Base-by-base conservation (phyloP, 35 echinoderm and acorn worm species). In the Strongylocentrotus purpuratus region DNA sequence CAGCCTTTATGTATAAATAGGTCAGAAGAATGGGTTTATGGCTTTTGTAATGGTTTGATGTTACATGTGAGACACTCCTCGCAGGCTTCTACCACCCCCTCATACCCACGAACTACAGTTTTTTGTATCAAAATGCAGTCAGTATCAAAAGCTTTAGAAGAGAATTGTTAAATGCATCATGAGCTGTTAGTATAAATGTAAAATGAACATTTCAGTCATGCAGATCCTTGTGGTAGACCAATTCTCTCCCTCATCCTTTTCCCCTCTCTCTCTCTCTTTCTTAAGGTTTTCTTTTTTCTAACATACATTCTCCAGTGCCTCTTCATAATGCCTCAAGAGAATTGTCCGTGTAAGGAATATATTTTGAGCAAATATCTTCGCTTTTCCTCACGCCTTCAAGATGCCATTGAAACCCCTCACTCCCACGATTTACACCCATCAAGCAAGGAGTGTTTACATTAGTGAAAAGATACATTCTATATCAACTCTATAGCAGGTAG, bases 321-420 rank as follows among this genome's bases (percentile, higher is more conserved):
- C 65, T 28, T 7, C 28, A n/a, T n/a, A 15, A 78, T 78, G 7
- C 65, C 65, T 78, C 28, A 22, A n/a, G 65, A 28, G 65, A 22
- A 78, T 78, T 78, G 65, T 78, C 65, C 65, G 65, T 78, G 65
- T 78, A 78, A 78, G 65, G 65, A 28, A 78, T 78, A 78, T 78
- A 78, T 78, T 28, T 78, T n/a, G 22, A 22, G 65, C 22, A 78
- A 78, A 78, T 78, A 78, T 78, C 65, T 15, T n/a, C 65, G 20
- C 65, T n/a, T 78, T 78, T n/a, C 65, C 18, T 25, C 22, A 22
- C 25, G 65, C 65, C 7, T 18, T 2, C 65, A 7, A 78, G 65
- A 78, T 78, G 65, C 25, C 65, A 78, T 78, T 78, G 65, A 78
- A 78, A 28, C 65, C 22, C 65, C 65, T n/a, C 65, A 78, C 65